Conservation (phyloP, 2,888 invertebrate species). For the Cephonodes hylas region DNA sequence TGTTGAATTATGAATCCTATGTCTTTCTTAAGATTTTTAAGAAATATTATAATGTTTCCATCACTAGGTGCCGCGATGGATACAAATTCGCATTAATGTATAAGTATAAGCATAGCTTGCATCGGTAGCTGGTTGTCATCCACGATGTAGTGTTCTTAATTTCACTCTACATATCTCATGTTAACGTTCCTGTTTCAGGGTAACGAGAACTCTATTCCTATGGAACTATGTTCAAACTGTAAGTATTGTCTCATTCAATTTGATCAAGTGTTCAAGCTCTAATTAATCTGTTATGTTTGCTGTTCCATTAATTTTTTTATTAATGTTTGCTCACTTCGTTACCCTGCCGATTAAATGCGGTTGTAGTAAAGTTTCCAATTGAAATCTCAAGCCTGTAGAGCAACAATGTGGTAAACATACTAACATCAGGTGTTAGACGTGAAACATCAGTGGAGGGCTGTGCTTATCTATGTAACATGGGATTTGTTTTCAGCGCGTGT, state of each 20-base stretch:
- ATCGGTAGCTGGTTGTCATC: background rate
- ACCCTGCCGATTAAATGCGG: background rate
- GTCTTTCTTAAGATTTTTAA: background rate
- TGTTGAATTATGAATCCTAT: background rate
- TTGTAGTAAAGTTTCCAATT: conserved; percentile 6
- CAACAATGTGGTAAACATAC: background rate
- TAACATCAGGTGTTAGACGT: background rate
- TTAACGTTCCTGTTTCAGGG: conserved; percentile 84
- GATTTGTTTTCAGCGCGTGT: conserved; percentile 82
- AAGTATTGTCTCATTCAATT: conserved; percentile 74
- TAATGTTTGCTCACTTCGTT: conserved; percentile 5
- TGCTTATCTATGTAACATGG: conserved; percentile 69
- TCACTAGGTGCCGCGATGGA: background rate
- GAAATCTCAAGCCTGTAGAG: background rate
- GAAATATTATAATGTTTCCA: background rate
- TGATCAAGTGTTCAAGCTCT: conserved; percentile 11
- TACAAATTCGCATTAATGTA: background rate
- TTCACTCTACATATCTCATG: background rate
- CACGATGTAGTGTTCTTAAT: background rate
- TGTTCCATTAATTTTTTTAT: conserved; percentile 9
- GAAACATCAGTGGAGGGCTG: background rate
- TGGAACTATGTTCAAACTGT: conserved; percentile 98
- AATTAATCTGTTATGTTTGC: conserved; percentile 16
- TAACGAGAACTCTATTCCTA: conserved; percentile 96
- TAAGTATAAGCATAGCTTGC: too few species aligned